Base-by-base conservation (phyloP, 2,113 vertebrate species). In the Oreochromis spilurus region DNA sequence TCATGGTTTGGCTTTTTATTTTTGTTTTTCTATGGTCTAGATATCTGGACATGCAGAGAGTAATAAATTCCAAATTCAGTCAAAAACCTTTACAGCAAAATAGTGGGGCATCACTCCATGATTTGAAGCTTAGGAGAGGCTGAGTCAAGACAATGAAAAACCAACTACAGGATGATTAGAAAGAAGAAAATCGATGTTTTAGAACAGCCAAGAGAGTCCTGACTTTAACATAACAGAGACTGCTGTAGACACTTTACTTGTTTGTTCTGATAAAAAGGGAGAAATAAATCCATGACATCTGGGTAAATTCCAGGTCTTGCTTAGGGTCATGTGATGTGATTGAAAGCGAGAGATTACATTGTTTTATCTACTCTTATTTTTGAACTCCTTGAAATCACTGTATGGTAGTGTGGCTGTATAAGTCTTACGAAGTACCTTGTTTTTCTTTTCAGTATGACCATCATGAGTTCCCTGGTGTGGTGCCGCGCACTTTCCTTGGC, bases 401-500 rank as follows among this genome's bases (percentile, higher is more conserved):
- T 26, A 45, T 45, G 40, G 21, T 17, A 26, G 8, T 50, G 26
- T 12, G 70, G 43, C 3, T 75, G 24, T 77, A 31, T 4, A 11
- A 50, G 4, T 19, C 43, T 50, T 31, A 10, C 3, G 26, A 75
- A 72, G 9, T 17, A 16, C 36, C 6, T 13, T 67, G 2, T 77
- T 31, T 31, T 92, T 34, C 79, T 90, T 95, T 93, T 24, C 95
- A 99, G 98, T 99, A 98, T 31, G 99, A 99, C 89, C 99, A 99
- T 82, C 97, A 97, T 43, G 97, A 98, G 87, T 99, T 99, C 87
- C 98, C 99, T 0, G 99, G 99, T 7, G 98, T 99, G 36, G 99
- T 99, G 14, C 99, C 99, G 29, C 96, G 99, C 87, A 98, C 98
- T 0, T 99, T 99, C 88, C 94, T 99, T 0, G 98, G 98, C 26